Conservation (phyloP, 2,888 invertebrate species). For the Arge pagana region DNA sequence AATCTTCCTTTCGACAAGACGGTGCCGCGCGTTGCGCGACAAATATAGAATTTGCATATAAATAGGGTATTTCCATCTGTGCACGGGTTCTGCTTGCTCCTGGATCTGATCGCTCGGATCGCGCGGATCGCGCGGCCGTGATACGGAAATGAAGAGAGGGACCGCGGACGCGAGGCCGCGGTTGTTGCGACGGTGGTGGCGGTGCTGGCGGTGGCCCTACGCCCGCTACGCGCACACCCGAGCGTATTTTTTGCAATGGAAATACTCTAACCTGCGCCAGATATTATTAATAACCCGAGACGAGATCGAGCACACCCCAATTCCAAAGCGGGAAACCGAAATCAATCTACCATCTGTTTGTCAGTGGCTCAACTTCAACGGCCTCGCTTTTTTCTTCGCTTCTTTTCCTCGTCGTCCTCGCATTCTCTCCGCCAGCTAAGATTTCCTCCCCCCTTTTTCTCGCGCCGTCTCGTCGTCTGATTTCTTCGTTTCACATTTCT, state of each 20-base stretch:
- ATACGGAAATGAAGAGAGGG: conserved; percentile 55
- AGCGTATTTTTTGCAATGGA: conserved; percentile 37
- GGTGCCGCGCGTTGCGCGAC: conserved; percentile 55
- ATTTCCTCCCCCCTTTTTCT: no score
- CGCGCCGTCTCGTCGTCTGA: no score
- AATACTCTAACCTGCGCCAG: conserved; percentile 56
- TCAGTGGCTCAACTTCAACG: conserved; percentile 27
- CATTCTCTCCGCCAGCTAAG: conserved; percentile 7
- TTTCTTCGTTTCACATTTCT: no score
- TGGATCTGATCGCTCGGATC: conserved; percentile 23
- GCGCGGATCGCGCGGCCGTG: conserved; percentile 35
- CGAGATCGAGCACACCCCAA: conserved; percentile 52
- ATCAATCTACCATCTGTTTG: conserved; percentile 54
- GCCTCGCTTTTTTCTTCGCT: no score
- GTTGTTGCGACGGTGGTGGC: conserved; percentile 31
- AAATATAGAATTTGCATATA: conserved; percentile 72
- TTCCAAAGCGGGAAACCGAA: conserved; percentile 37
- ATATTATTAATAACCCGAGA: conserved; percentile 57
- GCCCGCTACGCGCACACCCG: conserved; percentile 6
- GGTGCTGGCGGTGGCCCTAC: conserved; percentile 45
- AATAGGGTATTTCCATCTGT: conserved; percentile 71
- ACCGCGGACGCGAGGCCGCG: conserved; percentile 20
- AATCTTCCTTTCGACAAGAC: conserved; percentile 47
- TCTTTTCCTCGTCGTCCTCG: conserved; percentile 24
- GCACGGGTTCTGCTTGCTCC: conserved; percentile 52